Evolutionary conservation across 1,140 invertebrate genomes (phyloP).

Genomic region (Lordiphosa mommai): DNA sequence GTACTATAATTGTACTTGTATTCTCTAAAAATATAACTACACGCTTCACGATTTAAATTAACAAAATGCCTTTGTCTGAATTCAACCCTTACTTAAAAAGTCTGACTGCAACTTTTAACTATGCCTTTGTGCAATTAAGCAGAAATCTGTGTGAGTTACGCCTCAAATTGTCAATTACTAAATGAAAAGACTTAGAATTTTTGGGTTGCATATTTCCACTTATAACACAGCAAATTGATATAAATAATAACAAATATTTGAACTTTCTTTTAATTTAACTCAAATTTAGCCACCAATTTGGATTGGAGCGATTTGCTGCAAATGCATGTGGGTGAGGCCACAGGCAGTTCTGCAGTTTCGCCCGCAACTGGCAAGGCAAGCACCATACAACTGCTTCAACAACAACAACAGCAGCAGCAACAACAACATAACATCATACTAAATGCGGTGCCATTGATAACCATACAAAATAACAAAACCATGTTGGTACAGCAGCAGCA

Average conservation of each 20-base stretch:
- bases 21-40: too few relatives aligned
- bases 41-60: too few relatives aligned
- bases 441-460: slow-evolving; percentile 77
- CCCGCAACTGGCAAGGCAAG: slow-evolving; percentile 47
- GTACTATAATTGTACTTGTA: too few relatives aligned
- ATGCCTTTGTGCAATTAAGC: too few relatives aligned
- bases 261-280: slow-evolving; percentile 8
- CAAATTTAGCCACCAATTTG: slow-evolving; percentile 56
- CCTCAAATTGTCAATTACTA: too few relatives aligned
- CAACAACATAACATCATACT: slow-evolving; percentile 69
- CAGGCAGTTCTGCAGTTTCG: slow-evolving; percentile 51
- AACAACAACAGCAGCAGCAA: slow-evolving; percentile 48
- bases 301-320: slow-evolving; percentile 77
- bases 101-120: too few relatives aligned
- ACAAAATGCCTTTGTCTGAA: too few relatives aligned
- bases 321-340: slow-evolving; percentile 58
- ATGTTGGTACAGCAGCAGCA: slow-evolving; percentile 37
- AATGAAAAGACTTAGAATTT: too few relatives aligned
- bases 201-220: too few relatives aligned
- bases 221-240: not conserved
- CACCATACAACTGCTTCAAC: slow-evolving; percentile 49
- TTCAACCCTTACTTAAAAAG: too few relatives aligned
- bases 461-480: slow-evolving; percentile 67
- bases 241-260: slow-evolving; percentile 9
- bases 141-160: too few relatives aligned